These are phyloP conservation scores for Lagodon rhomboides DNA, from an alignment of 2,797 vertebrate species.

Conservation along the genomic window DNA sequence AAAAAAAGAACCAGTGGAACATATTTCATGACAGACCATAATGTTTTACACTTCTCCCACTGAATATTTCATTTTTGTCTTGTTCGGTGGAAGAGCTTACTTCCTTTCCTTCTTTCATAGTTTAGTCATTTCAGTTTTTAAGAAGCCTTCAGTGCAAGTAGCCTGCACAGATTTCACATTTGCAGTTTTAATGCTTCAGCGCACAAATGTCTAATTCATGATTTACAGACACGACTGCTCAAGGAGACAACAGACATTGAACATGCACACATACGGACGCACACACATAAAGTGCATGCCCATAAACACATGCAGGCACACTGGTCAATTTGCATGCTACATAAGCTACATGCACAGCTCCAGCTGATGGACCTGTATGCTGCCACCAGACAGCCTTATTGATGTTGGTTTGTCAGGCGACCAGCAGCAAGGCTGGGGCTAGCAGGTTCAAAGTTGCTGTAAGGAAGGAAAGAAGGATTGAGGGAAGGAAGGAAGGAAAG, in stretches of 20 bases:
- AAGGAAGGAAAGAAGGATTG: not conserved
- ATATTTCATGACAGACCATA: not conserved
- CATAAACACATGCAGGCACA: constrained; percentile 16
- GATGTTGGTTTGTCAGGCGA: constrained; percentile 33
- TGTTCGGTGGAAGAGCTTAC: not conserved
- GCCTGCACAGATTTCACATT: constrained; percentile 35
- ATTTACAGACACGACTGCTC: constrained; percentile 52
- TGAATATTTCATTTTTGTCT: constrained; percentile 4
- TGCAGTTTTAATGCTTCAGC: constrained; percentile 40
- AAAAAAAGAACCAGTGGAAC: not conserved
- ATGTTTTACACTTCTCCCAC: not conserved
- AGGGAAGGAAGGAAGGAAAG: not conserved
- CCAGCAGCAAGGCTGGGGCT: not conserved
- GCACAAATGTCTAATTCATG: constrained; percentile 61
- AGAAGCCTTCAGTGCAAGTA: constrained; percentile 8
- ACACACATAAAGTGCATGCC: constrained; percentile 24
- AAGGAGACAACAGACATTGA: constrained; percentile 59
- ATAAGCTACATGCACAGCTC: constrained; percentile 30
- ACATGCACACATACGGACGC: constrained; percentile 5
- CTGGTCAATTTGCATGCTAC: constrained; percentile 61
- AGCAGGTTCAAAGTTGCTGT: constrained; percentile 15
- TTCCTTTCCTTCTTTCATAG: not conserved
- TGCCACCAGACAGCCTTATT: constrained; percentile 46
- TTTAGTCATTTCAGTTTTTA: constrained; percentile 25
- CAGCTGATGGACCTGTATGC: constrained; percentile 44